phyloP scores from a whole-genome alignment of 2,888 invertebrate species.

The Ennomos erosarius region DNA sequence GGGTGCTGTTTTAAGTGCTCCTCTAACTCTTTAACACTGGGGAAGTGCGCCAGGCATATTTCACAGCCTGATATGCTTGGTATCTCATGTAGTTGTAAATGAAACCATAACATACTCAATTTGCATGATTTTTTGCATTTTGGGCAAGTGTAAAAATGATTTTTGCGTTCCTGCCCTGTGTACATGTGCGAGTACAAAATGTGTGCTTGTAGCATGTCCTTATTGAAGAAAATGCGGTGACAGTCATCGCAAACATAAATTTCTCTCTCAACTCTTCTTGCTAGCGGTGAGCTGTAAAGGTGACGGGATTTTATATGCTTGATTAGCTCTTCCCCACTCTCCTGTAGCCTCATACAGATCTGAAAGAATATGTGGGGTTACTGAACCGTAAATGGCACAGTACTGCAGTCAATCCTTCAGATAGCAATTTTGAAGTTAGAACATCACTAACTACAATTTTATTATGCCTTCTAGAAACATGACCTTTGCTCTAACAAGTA shows the following conservation, averaged over 20 bases:
- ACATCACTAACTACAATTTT: too few species aligned
- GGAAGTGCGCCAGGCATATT: constrained; percentile 52
- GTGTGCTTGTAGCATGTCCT: constrained; percentile 51
- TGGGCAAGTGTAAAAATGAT: constrained; percentile 46
- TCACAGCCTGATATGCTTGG: constrained; percentile 54
- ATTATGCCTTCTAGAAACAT: too few species aligned
- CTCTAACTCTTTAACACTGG: constrained; percentile 23
- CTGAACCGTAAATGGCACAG: too few species aligned
- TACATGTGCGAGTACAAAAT: constrained; percentile 41
- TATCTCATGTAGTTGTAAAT: constrained; percentile 52
- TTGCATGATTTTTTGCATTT: constrained; percentile 45
- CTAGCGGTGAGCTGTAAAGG: constrained; percentile 51
- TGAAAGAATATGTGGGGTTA: constrained; percentile 44
- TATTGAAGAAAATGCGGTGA: constrained; percentile 63
- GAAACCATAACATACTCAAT: constrained; percentile 45
- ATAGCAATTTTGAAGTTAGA: too few species aligned
- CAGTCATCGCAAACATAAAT: constrained; percentile 64
- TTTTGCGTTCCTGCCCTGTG: background rate
- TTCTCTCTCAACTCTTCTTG: constrained; percentile 54
- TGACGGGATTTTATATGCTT: constrained; percentile 58
- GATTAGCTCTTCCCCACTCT: constrained; percentile 31
- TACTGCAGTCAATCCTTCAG: too few species aligned
- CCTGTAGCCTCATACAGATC: constrained; percentile 53
- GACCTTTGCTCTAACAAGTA: too few species aligned
- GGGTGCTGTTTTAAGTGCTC: constrained; percentile 53